A percentile compares a stretch with the other conserved stretches of the same genome.
Evolutionary conservation across 1,140 invertebrate genomes (phyloP).

Genomic region (Sitophilus oryzae): DNA sequence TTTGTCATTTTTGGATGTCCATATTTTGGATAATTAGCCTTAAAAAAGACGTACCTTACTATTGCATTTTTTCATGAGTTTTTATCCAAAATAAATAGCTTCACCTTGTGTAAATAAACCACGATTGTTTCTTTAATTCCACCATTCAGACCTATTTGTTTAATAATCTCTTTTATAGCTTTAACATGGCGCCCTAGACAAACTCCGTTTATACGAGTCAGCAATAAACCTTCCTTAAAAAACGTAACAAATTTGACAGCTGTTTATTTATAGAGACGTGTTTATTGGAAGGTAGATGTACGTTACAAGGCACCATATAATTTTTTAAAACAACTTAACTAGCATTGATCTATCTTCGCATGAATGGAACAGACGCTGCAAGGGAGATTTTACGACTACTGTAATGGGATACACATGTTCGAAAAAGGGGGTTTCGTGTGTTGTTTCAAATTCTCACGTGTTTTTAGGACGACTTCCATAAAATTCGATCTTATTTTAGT

Average conservation of each 20-base stretch:
- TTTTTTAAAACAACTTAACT: background rate
- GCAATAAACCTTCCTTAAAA: background rate
- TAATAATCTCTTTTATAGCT: too few species aligned
- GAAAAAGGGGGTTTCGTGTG: background rate
- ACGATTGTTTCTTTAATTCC: background rate
- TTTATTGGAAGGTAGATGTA: conserved; percentile 13
- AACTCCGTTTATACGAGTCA: conserved; percentile 2
- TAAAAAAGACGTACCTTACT: too few species aligned
- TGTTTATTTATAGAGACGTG: conserved; percentile 10
- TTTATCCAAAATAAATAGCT: too few species aligned
- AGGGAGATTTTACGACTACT: conserved; percentile 4
- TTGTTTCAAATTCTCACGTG: background rate
- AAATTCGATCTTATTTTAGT: too few species aligned
- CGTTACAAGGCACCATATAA: background rate
- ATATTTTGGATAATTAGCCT: too few species aligned
- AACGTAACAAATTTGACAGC: conserved; percentile 1
- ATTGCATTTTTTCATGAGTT: too few species aligned
- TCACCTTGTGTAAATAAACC: too few species aligned
- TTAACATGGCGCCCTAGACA: conserved; percentile 9
- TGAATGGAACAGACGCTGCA: conserved; percentile 8
- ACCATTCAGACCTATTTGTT: background rate
- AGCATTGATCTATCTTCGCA: background rate
- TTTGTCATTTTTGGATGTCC: too few species aligned
- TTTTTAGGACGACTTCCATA: too few species aligned
- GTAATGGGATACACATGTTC: conserved; percentile 17